These are phyloP conservation scores for Sinohyriopsis cumingii DNA, from an alignment of 2,888 invertebrate species.

Conservation along the genomic window DNA sequence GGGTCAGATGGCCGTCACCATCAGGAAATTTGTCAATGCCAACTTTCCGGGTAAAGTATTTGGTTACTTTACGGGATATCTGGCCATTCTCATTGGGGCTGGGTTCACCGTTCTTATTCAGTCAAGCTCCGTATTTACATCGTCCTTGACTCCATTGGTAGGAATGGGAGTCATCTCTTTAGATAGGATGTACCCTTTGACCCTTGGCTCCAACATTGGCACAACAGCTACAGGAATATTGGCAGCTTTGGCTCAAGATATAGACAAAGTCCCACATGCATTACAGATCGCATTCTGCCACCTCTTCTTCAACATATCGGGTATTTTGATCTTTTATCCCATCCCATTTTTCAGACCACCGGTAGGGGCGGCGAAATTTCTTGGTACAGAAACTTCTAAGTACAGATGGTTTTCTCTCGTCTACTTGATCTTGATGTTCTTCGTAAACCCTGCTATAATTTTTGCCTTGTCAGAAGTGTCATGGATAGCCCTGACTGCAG, in stretches of 20 bases:
- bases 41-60: conserved; percentile 64
- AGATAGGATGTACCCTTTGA: conserved; percentile 76
- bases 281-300: conserved; percentile 68
- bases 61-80: conserved; percentile 74
- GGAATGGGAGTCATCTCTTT: conserved; percentile 75
- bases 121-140: conserved; percentile 77
- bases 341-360: conserved; percentile 75
- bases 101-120: conserved; percentile 76
- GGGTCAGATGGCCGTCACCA: conserved; percentile 58
- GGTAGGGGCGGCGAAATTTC: conserved; percentile 73
- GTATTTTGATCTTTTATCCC: conserved; percentile 75
- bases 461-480: conserved; percentile 64
- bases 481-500: conserved; percentile 51
- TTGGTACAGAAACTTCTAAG: conserved; percentile 75
- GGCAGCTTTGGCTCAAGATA: conserved; percentile 73
- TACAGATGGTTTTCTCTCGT: conserved; percentile 76
- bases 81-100: conserved; percentile 75
- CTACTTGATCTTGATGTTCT: conserved; percentile 70
- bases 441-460: conserved; percentile 58
- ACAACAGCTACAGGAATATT: conserved; percentile 76
- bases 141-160: conserved; percentile 76
- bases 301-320: conserved; percentile 69
- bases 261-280: conserved; percentile 55
- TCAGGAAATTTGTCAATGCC: conserved; percentile 66
- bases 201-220: conserved; percentile 76